A percentile compares a stretch with the other conserved stretches of the same genome.
These are phyloP conservation scores for Calliopum simillimum DNA, from an alignment of 2,888 invertebrate species.

Conservation along the genomic window DNA sequence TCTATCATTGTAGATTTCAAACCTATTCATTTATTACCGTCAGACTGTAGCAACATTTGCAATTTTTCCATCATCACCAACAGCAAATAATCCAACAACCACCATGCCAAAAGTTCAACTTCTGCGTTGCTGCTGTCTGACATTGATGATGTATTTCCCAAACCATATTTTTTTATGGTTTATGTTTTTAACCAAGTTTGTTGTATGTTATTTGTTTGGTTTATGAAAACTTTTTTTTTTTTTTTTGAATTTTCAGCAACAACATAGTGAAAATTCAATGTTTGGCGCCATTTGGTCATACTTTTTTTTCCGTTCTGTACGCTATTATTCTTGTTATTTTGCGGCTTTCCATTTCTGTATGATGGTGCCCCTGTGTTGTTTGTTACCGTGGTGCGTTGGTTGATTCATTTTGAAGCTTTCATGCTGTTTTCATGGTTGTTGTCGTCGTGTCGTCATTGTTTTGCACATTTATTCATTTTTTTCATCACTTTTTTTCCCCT, in stretches of 20 bases:
- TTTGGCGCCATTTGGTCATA: slow-evolving; percentile 32
- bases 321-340: neutral
- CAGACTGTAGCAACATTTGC: neutral
- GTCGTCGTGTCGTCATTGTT: slow-evolving; percentile 21
- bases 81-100: slow-evolving; percentile 5
- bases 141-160: slow-evolving; percentile 9
- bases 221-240: neutral
- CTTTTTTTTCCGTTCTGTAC: neutral
- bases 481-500: neutral
- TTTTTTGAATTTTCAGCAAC: neutral
- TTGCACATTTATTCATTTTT: slow-evolving; percentile 17
- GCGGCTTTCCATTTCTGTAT: neutral
- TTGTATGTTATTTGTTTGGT: neutral
- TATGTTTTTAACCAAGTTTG: slow-evolving; percentile 27
- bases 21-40: too few species aligned
- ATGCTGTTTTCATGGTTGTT: slow-evolving; percentile 20
- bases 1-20: too few species aligned
- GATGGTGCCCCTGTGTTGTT: too few species aligned
- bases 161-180: slow-evolving; percentile 11
- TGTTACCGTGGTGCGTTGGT: too few species aligned
- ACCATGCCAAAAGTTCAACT: neutral
- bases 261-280: slow-evolving; percentile 8
- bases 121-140: too few species aligned
- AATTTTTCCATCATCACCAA: slow-evolving; percentile 9
- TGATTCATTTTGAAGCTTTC: slow-evolving; percentile 11